These are phyloP conservation scores for Aphelocoma californica DNA, from an alignment of 2,797 vertebrate species.

Conservation along the genomic window DNA sequence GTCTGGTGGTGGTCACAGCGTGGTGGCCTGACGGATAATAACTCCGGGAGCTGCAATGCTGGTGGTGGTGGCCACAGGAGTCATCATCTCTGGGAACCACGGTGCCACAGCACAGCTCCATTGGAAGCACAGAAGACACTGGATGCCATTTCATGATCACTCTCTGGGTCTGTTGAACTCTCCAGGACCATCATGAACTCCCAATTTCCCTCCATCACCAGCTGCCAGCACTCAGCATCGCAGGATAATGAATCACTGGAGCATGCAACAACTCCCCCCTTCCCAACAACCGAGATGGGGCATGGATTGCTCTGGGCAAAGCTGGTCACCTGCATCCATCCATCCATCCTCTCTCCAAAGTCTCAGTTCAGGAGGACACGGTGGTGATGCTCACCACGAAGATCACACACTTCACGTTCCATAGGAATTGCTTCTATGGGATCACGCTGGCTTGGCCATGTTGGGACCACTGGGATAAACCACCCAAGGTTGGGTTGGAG, in stretches of 20 bases:
- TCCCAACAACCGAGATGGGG: neutral
- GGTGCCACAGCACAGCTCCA: neutral
- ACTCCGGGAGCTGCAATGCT: rapidly evolving
- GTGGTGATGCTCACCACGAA: neutral
- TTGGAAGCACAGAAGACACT: neutral
- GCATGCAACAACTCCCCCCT: neutral
- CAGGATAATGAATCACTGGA: neutral
- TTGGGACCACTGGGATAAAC: neutral
- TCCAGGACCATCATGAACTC: neutral
- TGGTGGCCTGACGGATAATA: neutral
- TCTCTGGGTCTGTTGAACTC: neutral
- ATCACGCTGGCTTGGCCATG: rapidly evolving
- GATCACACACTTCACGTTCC: neutral
- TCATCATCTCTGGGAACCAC: rapidly evolving
- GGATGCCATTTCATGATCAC: neutral
- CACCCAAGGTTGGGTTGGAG: neutral
- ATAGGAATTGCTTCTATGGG: neutral
- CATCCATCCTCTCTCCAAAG: neutral
- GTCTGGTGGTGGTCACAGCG: rapidly evolving
- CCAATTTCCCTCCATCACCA: neutral
- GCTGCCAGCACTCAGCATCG: rapidly evolving
- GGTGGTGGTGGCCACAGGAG: neutral
- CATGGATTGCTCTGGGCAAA: neutral
- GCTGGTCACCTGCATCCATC: neutral
- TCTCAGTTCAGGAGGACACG: neutral